Base-by-base conservation (phyloP, 2,888 invertebrate genomes). In the Neoascia interrupta region DNA sequence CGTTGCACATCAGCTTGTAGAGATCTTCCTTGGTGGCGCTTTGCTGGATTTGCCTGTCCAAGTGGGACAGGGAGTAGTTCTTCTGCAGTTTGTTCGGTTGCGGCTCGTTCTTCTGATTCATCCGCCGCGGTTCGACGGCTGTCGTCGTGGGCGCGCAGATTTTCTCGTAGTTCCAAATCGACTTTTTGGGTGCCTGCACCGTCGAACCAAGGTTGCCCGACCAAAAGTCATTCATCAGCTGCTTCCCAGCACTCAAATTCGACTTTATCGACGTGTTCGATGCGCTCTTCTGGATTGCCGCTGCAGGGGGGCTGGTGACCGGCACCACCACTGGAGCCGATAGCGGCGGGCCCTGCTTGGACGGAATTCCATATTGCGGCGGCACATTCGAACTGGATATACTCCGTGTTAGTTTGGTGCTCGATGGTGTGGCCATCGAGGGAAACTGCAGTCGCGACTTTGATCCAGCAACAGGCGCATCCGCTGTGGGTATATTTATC, bases 101-200 rank as follows among this genome's bases (percentile, higher is more conserved):
- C 5, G 83, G 80, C 10, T 86, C 70, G 53, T 84, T 85, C 43
- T 85, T 86, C 43, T 85, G 86, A 0, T 16, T 51, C 15, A 34
- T 18, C 31, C 10, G 34, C 5, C 18, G 37, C 8, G 45, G 43
- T 10, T 68, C 64, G 1, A 43, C 47, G 2, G 45, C 37, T 3
- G 19, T 73, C 0, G 75, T 28, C 8, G 69, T 58, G 19, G 81
- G 80, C 1, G 85, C 85, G 56, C 87, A 86, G 2, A 89, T 88
- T 79, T 88, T 89, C 23, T 88, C 87, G 75, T 87, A 89, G 82
- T 88, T 88, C 89, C 89, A 89, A 5, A 86, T 84, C 0, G 86
- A 84, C 5, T 85, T 85, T 54, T 87, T 88, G 1, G 86, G 87
- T 0, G 85, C 85, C 64, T 87, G 87, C 21, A 85, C 84, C 1